Percentiles rank a stretch among this genome's conserved stretches.
These are phyloP conservation scores for Cydia strobilella DNA, from an alignment of 1,140 invertebrate species.

Conservation along the genomic window DNA sequence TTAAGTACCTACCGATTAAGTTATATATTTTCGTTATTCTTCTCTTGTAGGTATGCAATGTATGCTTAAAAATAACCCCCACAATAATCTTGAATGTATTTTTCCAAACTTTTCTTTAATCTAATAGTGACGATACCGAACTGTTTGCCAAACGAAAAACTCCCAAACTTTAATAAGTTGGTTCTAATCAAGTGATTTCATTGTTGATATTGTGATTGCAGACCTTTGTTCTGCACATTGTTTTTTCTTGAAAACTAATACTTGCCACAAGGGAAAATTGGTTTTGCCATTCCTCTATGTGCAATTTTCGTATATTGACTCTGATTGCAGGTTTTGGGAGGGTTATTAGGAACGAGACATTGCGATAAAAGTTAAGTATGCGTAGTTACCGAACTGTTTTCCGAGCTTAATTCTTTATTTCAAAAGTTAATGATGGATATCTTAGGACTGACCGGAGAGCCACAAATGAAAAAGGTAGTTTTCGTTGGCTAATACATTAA, in stretches of 20 bases:
- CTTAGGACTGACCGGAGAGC: too few species aligned
- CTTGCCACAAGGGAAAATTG: not conserved
- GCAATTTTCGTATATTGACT: constrained; percentile 13
- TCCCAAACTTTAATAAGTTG: not conserved
- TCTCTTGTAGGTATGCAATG: too few species aligned
- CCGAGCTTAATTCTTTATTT: not conserved
- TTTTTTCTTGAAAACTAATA: constrained; percentile 15
- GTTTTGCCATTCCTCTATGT: not conserved
- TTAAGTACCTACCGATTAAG: too few species aligned
- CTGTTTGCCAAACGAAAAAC: not conserved
- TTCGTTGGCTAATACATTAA: too few species aligned
- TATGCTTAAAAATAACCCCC: not conserved
- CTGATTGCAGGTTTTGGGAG: constrained; percentile 8
- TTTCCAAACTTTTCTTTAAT: constrained; percentile 8
- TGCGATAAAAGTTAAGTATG: not conserved
- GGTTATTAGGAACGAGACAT: not conserved
- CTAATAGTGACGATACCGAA: not conserved
- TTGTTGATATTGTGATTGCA: constrained; percentile 14
- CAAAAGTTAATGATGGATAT: too few species aligned
- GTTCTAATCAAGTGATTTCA: constrained; percentile 16
- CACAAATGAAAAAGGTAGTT: too few species aligned
- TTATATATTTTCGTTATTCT: too few species aligned
- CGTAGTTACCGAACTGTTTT: not conserved
- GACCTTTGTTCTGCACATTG: constrained; percentile 17
- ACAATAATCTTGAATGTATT: not conserved